Conservation (phyloP, 2,888 invertebrate genomes). For the Crepidodera aurea region DNA sequence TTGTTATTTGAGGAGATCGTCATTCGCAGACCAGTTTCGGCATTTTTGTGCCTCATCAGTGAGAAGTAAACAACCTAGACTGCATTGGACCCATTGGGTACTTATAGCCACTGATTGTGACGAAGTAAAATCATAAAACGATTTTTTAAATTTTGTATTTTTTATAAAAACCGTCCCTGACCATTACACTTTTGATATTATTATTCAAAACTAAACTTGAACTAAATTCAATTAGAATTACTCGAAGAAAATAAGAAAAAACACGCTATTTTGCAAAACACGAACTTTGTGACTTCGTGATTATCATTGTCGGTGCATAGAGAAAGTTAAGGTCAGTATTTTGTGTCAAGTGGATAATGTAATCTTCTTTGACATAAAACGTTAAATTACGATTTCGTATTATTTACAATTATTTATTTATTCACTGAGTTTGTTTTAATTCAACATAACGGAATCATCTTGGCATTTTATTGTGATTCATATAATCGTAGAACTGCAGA, state of each 20-base stretch:
- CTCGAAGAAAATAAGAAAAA: not conserved
- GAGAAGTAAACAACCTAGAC: too few species aligned
- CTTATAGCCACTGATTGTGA: too few species aligned
- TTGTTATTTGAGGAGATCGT: too few species aligned
- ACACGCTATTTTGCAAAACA: slow-evolving; percentile 10
- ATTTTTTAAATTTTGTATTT: too few species aligned
- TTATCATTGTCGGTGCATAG: slow-evolving; percentile 6
- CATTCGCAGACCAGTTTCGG: too few species aligned
- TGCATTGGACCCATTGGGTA: too few species aligned
- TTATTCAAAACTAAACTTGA: not conserved
- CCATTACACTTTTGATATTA: not conserved
- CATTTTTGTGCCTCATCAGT: too few species aligned
- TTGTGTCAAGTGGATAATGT: slow-evolving; percentile 24
- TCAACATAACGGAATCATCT: too few species aligned
- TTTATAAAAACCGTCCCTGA: not conserved
- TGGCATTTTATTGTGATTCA: too few species aligned
- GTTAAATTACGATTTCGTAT: not conserved
- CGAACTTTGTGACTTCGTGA: slow-evolving; percentile 11
- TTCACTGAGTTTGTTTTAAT: not conserved
- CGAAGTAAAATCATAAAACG: too few species aligned
- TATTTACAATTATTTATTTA: not conserved
- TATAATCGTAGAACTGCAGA: too few species aligned
- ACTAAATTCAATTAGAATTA: slow-evolving; percentile 3
- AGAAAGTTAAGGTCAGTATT: slow-evolving; percentile 30
- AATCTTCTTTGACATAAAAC: slow-evolving; percentile 10